Evolutionary conservation across 2,888 invertebrate species (phyloP), one percentile per base, ranked within the genome.

Genomic region (Clanis bilineata): DNA sequence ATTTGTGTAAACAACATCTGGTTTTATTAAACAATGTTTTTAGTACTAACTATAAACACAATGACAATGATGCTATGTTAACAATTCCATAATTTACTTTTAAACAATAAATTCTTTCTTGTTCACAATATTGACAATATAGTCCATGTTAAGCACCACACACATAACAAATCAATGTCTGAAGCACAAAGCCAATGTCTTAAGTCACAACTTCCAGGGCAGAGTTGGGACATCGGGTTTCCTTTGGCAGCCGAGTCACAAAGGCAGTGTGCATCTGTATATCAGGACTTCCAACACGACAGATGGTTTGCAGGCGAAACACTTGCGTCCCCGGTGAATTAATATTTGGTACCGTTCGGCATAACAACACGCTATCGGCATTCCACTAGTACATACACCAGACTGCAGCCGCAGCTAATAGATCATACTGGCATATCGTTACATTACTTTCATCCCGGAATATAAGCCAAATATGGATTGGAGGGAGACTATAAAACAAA

Each of bases 131-230:
- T 38, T 18, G 47, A 36, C 57, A 55, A 62, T 47, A 44, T 21
- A 44, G 63, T 63, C 61, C 15, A 54, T 59, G 56, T 56, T 62
- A 67, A 67, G 76, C 75, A 75, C 75, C 69, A 74, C 81, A 80
- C 75, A 73, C 82, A 47, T 10, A 47, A 47, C 38, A 51, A 10
- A 22, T 32, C 28, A 51, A 28, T 51, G 51, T 64, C 64, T 68
- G 64, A 66, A 68, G 60, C 68, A 71, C 67, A 67, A 45, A 57
- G 59, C 60, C 62, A 65, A 58, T 55, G 55, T 56, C 64, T 65
- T 61, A 59, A 65, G 59, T 68, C 45, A 32, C 36, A 57, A 57
- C 22, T 23, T 45, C 38, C 65, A 63, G 60, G 62, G 58, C 54
- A 44, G 66, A 64, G 55, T 56, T 22, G 7, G 21, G 39, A 51